Evolutionary conservation across 2,797 vertebrate genomes (phyloP).

Genomic region (Pantherophis alleghaniensis): DNA sequence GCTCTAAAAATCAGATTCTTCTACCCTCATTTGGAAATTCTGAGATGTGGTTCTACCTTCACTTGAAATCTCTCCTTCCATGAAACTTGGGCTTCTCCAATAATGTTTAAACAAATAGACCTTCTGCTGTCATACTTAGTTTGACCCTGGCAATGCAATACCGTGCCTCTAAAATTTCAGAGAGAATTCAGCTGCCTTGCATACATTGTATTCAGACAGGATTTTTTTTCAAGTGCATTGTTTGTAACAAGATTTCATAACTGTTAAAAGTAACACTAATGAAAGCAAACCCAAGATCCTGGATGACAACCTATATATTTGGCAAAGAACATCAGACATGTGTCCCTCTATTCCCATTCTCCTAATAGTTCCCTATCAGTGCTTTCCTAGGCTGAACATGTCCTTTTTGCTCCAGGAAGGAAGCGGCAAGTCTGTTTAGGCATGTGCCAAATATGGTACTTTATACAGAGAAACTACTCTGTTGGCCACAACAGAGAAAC

Average conservation of each 20-base stretch:
- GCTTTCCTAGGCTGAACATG: background rate
- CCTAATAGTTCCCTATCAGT: background rate
- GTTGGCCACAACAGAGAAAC: background rate
- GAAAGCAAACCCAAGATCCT: background rate
- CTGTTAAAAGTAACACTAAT: background rate
- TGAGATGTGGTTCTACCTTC: background rate
- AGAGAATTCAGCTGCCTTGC: background rate
- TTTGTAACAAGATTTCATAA: background rate
- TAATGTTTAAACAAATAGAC: background rate
- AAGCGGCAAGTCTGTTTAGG: background rate
- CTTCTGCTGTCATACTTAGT: background rate
- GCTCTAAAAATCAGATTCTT: background rate
- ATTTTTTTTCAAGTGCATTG: background rate
- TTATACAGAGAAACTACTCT: background rate
- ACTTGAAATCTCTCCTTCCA: background rate
- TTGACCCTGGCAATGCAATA: background rate
- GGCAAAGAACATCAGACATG: background rate
- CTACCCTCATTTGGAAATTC: background rate
- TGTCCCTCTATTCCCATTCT: background rate
- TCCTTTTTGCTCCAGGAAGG: background rate
- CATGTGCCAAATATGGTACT: background rate
- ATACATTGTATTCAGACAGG: background rate
- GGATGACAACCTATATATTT: background rate
- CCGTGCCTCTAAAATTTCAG: background rate
- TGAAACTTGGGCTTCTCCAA: background rate